These are phyloP conservation scores for Melanogrammus aeglefinus DNA, from an alignment of 2,797 vertebrate genomes.

Conservation along the genomic window DNA sequence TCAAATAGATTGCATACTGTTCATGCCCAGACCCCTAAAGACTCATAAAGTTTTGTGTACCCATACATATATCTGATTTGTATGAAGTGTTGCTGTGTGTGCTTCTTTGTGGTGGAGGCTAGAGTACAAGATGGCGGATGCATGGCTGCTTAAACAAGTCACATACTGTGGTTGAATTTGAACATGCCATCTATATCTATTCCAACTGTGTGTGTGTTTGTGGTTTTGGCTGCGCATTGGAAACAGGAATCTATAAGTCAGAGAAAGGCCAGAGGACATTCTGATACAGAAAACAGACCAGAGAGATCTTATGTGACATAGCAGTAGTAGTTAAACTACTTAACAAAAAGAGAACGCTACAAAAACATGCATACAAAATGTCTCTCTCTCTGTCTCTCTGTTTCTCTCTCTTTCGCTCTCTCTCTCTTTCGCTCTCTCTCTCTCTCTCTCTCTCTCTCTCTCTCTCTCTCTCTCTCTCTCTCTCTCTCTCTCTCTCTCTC, in stretches of 20 bases:
- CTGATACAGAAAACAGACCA: background rate
- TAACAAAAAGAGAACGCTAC: background rate
- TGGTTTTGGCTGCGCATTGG: constrained; percentile 3
- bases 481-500: too few species aligned
- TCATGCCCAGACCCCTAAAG: constrained; percentile 23
- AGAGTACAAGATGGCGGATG: constrained; percentile 12
- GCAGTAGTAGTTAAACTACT: background rate
- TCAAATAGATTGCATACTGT: constrained; percentile 50
- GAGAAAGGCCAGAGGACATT: background rate
- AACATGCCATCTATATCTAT: constrained; percentile 34
- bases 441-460: background rate
- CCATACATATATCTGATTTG: constrained; percentile 43
- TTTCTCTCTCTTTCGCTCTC: too few species aligned
- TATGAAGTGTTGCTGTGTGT: constrained; percentile 10
- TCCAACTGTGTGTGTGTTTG: constrained; percentile 22
- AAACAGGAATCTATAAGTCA: background rate
- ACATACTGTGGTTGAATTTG: constrained; percentile 29
- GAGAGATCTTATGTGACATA: background rate
- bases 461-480: too few species aligned
- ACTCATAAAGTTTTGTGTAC: constrained; percentile 34
- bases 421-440: too few species aligned
- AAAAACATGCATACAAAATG: background rate
- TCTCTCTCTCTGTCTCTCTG: too few species aligned
- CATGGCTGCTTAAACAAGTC: constrained; percentile 29
- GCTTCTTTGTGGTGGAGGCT: constrained; percentile 7